A percentile compares a stretch with the other conserved stretches of the same genome.
Conservation (phyloP, 1,140 invertebrate species). For the Zaprionus ghesquierei region DNA sequence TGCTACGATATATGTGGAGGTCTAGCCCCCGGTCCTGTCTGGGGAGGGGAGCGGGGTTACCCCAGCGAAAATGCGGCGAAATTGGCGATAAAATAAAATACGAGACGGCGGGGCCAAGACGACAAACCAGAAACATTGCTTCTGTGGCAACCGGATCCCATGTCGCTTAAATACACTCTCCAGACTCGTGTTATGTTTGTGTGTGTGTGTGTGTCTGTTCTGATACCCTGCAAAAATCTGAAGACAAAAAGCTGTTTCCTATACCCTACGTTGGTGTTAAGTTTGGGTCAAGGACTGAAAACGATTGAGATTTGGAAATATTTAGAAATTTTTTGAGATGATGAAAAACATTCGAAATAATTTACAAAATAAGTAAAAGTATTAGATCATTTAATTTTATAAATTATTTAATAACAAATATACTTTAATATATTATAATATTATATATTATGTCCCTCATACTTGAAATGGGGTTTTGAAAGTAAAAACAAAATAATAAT, state of each 20-base stretch:
- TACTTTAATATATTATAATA: neutral
- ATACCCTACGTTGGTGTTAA: neutral
- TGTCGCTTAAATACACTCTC: slow-evolving; percentile 20
- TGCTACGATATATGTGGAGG: slow-evolving; percentile 18
- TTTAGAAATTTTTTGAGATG: neutral
- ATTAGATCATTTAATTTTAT: too few relatives aligned
- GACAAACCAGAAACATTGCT: slow-evolving; percentile 42
- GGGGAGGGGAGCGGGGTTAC: neutral
- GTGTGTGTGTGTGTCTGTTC: neutral
- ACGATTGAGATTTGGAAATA: neutral
- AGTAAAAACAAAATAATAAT: too few relatives aligned
- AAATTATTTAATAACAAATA: too few relatives aligned
- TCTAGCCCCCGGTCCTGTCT: slow-evolving; percentile 13
- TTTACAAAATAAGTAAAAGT: too few relatives aligned
- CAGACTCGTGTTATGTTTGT: neutral
- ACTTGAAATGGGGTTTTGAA: too few relatives aligned
- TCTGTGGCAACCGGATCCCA: slow-evolving; percentile 19
- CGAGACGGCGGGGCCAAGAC: slow-evolving; percentile 59
- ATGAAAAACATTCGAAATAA: neutral
- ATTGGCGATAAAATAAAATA: slow-evolving; percentile 79
- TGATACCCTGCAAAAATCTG: neutral
- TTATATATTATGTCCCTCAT: too few relatives aligned
- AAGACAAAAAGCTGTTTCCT: neutral
- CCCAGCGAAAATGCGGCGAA: slow-evolving; percentile 52
- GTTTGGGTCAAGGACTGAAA: too few relatives aligned